Conservation (phyloP, 2,113 vertebrate genomes). For the Poecilia latipinna region DNA sequence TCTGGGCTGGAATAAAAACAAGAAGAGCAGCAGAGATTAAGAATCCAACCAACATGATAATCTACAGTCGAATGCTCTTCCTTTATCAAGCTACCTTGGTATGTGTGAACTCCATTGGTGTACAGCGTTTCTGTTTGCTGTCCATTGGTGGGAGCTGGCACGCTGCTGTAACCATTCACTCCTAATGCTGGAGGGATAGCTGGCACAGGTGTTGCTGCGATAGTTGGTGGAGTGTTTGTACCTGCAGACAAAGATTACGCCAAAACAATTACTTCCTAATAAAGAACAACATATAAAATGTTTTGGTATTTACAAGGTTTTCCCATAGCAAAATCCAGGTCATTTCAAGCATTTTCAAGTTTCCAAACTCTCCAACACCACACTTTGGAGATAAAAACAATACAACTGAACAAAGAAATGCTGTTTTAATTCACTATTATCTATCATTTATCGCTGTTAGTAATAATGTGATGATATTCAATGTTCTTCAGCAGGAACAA, state of each 20-base stretch:
- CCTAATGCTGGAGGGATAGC: slow-evolving; percentile 83
- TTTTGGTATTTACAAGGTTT: background rate
- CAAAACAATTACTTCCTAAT: background rate
- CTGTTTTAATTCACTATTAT: too few species aligned
- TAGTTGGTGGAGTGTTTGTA: slow-evolving; percentile 86
- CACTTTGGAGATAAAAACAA: too few species aligned
- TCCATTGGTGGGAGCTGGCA: slow-evolving; percentile 81
- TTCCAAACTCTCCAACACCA: too few species aligned
- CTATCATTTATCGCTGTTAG: too few species aligned
- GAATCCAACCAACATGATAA: background rate
- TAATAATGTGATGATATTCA: too few species aligned
- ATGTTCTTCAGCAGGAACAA: too few species aligned
- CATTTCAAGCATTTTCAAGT: too few species aligned
- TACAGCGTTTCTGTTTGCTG: slow-evolving; percentile 86
- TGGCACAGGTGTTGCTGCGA: slow-evolving; percentile 84
- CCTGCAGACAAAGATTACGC: slow-evolving; percentile 67
- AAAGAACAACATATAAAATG: background rate
- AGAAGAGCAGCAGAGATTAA: background rate
- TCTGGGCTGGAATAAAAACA: slow-evolving; percentile 79
- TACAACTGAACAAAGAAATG: too few species aligned
- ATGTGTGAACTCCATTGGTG: slow-evolving; percentile 86
- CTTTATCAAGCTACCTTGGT: slow-evolving; percentile 78
- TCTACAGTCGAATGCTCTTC: background rate
- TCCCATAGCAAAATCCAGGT: too few species aligned
- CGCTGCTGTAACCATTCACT: slow-evolving; percentile 85